Conservation (phyloP, 2,797 vertebrate species). For the Gallinago stenura region DNA sequence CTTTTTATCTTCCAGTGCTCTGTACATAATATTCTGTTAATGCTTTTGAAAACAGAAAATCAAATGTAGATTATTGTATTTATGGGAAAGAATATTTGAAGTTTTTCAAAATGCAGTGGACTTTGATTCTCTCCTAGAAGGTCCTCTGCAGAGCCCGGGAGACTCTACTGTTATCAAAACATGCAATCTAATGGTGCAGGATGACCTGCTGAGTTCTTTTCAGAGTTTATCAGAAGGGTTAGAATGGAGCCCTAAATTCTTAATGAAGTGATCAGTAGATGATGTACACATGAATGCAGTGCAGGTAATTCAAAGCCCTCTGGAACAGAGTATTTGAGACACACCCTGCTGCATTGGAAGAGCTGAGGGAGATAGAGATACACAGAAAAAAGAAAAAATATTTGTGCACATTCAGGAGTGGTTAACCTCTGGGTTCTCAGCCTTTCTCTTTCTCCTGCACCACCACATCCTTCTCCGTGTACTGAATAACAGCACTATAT, state of each 20-base stretch:
- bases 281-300: not conserved
- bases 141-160: not conserved
- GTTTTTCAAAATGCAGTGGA: not conserved
- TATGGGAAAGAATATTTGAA: not conserved
- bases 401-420: not conserved
- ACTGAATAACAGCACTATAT: not conserved
- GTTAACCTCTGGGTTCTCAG: not conserved
- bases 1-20: not conserved
- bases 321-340: not conserved
- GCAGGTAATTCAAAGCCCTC: not conserved
- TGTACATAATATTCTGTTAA: not conserved
- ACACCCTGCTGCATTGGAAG: not conserved
- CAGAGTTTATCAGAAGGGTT: not conserved
- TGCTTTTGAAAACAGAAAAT: not conserved
- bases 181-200: not conserved
- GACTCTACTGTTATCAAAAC: not conserved
- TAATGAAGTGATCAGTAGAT: not conserved
- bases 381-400: not conserved
- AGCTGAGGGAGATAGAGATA: not conserved
- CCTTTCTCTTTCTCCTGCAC: not conserved
- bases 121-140: not conserved
- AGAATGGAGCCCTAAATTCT: not conserved
- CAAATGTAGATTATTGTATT: not conserved
- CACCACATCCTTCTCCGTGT: not conserved
- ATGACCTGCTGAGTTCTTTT: not conserved